phyloP scores from a whole-genome alignment of 2,888 invertebrate species.

The Nudaria mundana region DNA sequence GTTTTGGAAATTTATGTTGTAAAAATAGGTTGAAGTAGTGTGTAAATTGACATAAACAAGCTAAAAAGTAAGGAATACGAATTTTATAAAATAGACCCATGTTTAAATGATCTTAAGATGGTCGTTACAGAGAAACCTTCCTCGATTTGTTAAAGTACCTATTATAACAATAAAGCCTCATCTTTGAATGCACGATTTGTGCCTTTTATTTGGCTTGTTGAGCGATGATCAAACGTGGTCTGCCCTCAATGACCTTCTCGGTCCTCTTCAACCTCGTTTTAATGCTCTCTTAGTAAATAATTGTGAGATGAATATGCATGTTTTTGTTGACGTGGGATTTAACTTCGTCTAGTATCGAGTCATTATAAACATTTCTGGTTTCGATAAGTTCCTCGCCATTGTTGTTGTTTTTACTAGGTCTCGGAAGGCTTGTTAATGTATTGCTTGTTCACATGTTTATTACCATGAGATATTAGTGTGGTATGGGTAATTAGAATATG shows the following conservation, averaged over 20 bases:
- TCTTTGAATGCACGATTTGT: conserved; percentile 3
- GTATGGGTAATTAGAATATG: no score
- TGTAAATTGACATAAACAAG: no score
- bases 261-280: conserved; percentile 21
- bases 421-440: conserved; percentile 18
- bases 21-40: no score
- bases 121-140: no score
- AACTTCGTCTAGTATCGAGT: conserved; percentile 20
- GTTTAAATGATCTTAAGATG: no score
- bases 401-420: conserved; percentile 20
- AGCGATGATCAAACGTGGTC: conserved; percentile 19
- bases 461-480: no score
- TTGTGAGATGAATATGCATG: conserved; percentile 21
- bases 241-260: conserved; percentile 18
- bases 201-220: conserved; percentile 17
- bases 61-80: no score
- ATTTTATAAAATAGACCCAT: no score
- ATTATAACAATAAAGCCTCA: conserved; percentile 5
- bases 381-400: conserved; percentile 30
- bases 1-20: no score
- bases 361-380: conserved; percentile 33
- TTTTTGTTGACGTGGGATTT: conserved; percentile 35
- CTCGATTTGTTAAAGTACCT: neutral
- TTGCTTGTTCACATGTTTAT: conserved; percentile 11
- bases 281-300: conserved; percentile 27